These are phyloP conservation scores for Eulemur rubriventer DNA, from an alignment of 2,797 vertebrate genomes.

Conservation along the genomic window DNA sequence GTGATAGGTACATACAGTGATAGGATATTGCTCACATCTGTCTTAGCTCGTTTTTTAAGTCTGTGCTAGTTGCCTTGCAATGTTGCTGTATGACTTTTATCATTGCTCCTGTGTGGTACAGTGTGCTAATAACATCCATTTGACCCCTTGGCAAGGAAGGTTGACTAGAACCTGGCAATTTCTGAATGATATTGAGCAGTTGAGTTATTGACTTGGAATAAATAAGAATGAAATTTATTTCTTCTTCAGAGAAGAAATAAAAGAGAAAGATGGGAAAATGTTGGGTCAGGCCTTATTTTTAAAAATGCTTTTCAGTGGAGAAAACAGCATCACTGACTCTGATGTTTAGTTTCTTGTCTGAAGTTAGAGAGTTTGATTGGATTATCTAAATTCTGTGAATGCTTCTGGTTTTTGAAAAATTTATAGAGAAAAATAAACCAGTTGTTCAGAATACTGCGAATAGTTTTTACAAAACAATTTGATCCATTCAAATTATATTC, in stretches of 20 bases:
- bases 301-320: background rate
- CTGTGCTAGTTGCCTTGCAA: background rate
- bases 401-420: background rate
- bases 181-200: background rate
- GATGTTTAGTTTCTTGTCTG: background rate
- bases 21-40: background rate
- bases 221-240: background rate
- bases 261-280: background rate
- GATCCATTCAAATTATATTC: background rate
- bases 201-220: slow-evolving; percentile 15
- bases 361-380: background rate
- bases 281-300: background rate
- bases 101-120: background rate
- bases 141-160: background rate
- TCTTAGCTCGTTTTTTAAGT: background rate
- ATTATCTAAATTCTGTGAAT: background rate
- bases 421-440: background rate
- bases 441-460: background rate
- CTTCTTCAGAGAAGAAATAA: background rate
- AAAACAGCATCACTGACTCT: background rate
- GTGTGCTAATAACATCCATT: background rate
- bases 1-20: background rate
- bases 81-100: background rate
- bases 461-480: background rate
- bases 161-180: background rate